These are phyloP conservation scores for Alouatta palliata DNA, from an alignment of 2,113 vertebrate genomes.

Conservation along the genomic window DNA sequence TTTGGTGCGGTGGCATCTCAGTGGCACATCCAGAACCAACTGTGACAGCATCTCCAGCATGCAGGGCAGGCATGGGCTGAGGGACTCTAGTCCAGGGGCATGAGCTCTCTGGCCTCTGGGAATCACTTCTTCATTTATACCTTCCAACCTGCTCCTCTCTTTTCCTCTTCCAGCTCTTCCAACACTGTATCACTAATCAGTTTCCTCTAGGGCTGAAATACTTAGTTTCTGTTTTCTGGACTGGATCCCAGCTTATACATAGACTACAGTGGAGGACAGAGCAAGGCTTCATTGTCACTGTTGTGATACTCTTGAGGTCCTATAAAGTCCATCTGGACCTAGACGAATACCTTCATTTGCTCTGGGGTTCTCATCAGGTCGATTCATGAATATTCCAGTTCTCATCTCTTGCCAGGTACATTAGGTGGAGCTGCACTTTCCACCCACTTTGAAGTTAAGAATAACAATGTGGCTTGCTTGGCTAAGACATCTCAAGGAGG, in stretches of 20 bases:
- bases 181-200: fast-evolving
- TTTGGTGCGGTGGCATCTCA: fast-evolving
- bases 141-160: neutral
- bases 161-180: neutral
- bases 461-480: neutral
- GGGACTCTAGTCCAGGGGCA: fast-evolving
- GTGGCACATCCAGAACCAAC: neutral
- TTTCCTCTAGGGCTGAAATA: neutral
- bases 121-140: neutral
- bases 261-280: too few species aligned
- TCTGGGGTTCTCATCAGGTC: neutral
- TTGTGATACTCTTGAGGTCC: too few species aligned
- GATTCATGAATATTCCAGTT: neutral
- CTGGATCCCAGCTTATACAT: neutral
- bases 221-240: neutral
- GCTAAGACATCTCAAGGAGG: neutral
- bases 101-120: neutral
- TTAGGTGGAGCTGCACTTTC: neutral
- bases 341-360: neutral
- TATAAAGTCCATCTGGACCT: too few species aligned
- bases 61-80: fast-evolving
- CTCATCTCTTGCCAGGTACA: fast-evolving
- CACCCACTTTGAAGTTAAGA: neutral
- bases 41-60: neutral
- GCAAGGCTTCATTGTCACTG: neutral